These are phyloP conservation scores for Dendronephthya gigantea DNA, from an alignment of 64 coral and sea anemone genomes.

Conservation along the genomic window DNA sequence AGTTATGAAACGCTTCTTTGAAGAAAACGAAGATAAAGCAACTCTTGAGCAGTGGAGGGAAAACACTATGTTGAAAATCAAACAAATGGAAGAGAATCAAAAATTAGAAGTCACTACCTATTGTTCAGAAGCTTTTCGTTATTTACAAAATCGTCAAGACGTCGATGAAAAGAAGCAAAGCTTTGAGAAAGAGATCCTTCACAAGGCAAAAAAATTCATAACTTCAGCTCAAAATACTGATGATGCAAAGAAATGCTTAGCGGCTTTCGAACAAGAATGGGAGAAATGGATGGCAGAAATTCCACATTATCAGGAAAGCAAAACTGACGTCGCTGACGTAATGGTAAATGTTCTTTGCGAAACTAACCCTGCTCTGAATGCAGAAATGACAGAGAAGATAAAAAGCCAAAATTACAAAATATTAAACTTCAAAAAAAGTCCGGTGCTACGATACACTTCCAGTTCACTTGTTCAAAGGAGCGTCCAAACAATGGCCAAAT, in stretches of 20 bases:
- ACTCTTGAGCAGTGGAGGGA: neutral
- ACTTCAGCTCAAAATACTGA: neutral
- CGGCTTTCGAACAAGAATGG: neutral
- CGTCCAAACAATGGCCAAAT: too few species aligned
- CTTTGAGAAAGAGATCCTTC: neutral
- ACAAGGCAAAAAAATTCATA: neutral
- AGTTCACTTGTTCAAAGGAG: too few species aligned
- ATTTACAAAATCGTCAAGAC: neutral
- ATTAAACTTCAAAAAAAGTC: neutral
- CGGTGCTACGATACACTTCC: too few species aligned
- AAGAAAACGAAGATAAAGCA: neutral
- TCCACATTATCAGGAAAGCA: neutral
- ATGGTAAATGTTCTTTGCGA: neutral
- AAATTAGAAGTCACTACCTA: neutral
- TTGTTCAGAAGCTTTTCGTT: neutral
- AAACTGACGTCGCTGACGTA: neutral
- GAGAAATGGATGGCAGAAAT: neutral
- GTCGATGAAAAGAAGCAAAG: neutral
- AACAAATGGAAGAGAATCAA: neutral
- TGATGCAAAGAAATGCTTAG: neutral
- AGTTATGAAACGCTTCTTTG: neutral
- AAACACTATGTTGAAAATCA: neutral
- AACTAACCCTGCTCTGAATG: neutral
- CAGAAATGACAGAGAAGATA: neutral
- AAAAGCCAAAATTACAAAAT: neutral